These are phyloP conservation scores for Diadema setosum DNA, from an alignment of 35 echinoderm and acorn worm species.

Conservation along the genomic window DNA sequence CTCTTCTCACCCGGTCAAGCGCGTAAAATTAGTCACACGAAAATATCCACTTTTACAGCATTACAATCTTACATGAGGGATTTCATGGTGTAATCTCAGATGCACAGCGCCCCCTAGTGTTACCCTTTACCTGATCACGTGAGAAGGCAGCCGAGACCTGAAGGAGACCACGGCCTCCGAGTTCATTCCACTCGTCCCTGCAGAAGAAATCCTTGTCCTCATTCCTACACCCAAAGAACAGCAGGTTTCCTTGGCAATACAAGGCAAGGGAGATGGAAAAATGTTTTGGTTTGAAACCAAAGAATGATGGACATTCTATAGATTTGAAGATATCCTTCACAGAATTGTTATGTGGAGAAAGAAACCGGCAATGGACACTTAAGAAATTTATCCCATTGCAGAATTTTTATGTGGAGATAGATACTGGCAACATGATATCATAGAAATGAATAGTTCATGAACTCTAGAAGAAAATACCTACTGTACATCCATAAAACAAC, in stretches of 20 bases:
- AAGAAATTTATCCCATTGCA: background rate
- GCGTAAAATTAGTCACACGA: no score
- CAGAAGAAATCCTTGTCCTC: constrained; percentile 72
- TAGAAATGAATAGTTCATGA: no score
- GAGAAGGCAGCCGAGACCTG: constrained; percentile 84
- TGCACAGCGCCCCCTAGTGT: no score
- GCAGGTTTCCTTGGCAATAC: constrained; percentile 62
- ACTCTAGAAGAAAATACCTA: no score
- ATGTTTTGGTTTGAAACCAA: background rate
- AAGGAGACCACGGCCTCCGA: constrained; percentile 28
- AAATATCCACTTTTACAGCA: no score
- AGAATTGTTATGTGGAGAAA: background rate
- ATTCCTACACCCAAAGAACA: constrained; percentile 88
- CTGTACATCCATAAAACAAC: no score
- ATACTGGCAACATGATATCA: no score
- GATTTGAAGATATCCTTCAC: no score
- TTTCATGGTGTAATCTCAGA: no score
- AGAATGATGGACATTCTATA: background rate
- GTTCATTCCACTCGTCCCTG: constrained; percentile 50
- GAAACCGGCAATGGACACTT: background rate
- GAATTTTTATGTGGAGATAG: background rate
- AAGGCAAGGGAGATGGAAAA: background rate
- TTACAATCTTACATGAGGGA: no score
- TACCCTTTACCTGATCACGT: constrained; percentile 80
- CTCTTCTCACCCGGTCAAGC: no score